Conservation (phyloP, 1,140 invertebrate genomes). For the Brachystomella parvula region DNA sequence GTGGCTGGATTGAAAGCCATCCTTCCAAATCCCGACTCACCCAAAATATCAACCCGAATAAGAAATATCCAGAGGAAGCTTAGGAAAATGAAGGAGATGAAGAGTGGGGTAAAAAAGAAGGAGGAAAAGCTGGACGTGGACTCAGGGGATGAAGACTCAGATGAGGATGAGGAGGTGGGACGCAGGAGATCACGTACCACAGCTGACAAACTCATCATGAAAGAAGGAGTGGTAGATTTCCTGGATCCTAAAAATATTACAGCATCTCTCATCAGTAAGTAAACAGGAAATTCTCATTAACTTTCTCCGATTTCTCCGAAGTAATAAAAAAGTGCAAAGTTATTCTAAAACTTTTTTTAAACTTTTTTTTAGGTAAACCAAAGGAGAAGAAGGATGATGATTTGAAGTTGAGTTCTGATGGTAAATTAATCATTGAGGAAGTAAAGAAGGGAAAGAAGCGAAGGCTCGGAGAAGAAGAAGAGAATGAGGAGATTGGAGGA, state of each 20-base stretch:
- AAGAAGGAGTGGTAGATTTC: slow-evolving; percentile 37
- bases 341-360: slow-evolving; percentile 5
- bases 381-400: slow-evolving; percentile 14
- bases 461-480: slow-evolving; percentile 14
- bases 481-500: slow-evolving; percentile 11
- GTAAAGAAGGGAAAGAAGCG: slow-evolving; percentile 16
- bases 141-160: slow-evolving; percentile 18
- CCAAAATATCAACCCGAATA: slow-evolving; percentile 28
- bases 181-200: background rate
- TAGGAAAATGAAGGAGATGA: slow-evolving; percentile 22
- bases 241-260: slow-evolving; percentile 29
- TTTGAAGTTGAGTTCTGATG: slow-evolving; percentile 32
- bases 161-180: slow-evolving; percentile 12
- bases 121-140: slow-evolving; percentile 13
- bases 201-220: slow-evolving; percentile 27
- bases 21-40: slow-evolving; percentile 25
- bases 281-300: background rate
- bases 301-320: background rate
- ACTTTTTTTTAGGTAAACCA: slow-evolving; percentile 12
- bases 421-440: slow-evolving; percentile 32
- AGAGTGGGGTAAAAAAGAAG: background rate
- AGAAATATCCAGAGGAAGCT: slow-evolving; percentile 35
- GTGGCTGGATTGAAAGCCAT: slow-evolving; percentile 32
- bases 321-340: slow-evolving; percentile 3
- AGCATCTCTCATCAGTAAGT: slow-evolving; percentile 34